Base-by-base conservation (phyloP, 2,113 vertebrate species). In the Terrapene triunguis region DNA sequence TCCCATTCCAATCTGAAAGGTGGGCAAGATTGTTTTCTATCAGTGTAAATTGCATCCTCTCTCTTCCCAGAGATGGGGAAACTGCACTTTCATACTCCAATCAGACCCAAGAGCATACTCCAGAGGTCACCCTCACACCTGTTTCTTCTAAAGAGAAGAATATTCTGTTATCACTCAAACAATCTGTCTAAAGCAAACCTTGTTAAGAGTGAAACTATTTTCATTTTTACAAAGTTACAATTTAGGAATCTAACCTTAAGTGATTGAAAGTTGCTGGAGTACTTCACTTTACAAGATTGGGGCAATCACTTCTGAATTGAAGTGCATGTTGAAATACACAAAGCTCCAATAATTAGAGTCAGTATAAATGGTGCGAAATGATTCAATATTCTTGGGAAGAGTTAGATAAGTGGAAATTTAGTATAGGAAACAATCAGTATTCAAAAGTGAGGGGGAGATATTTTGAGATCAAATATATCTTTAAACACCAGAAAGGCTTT, bases 281-380 rank as follows among this genome's bases (percentile, higher is more conserved):
- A 89, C 86, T 93, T 97, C 88, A 88, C 92, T 96, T 95, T 48
- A 90, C 74, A 97, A 95, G 92, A 81, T 65, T 62, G 65, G 82
- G 84, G 95, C 84, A 97, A 97, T 97, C 95, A 98, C 96, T 98
- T 96, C 47, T 95, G 94, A 96, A 87, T 57, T 96, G 80, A 97
- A 98, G 92, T 91, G 93, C 85, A 85, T 87, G 84, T 92, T 95
- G 89, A 89, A 47, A 87, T 86, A 96, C 51, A 97, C 91, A 96
- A 88, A 92, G 62, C 53, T 95, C 53, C 27, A 89, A 53, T 80
- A 96, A 97, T 98, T 94, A 96, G 89, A 95, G 93, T 96, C 93
- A 96, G 90, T 84, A 87, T 87, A 32, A 93, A 88, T 87, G 87
- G 53, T 90, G 84, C 80, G 89, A 93, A 72, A 92, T 92, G 84